A percentile compares a stretch with the other conserved stretches of the same genome.
Evolutionary conservation across 2,797 vertebrate species (phyloP).

Genomic region (Takifugu ocellatus): DNA sequence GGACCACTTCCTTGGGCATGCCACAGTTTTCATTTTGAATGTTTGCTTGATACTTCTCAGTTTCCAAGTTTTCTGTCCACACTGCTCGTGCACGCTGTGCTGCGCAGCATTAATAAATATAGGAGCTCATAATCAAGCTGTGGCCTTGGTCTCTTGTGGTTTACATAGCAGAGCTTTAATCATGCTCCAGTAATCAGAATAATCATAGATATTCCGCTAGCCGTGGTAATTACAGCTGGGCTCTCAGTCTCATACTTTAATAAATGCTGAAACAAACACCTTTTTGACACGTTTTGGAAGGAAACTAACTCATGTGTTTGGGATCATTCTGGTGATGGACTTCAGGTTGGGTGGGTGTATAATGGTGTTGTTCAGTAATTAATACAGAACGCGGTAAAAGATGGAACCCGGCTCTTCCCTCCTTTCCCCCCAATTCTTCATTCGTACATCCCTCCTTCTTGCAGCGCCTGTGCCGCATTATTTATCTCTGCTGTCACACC

Average conservation of each 20-base stretch:
- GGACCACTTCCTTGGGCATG: conserved; percentile 36
- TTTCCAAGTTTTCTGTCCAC: conserved; percentile 28
- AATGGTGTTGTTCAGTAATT: conserved; percentile 68
- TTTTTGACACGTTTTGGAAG: conserved; percentile 67
- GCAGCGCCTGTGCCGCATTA: conserved; percentile 65
- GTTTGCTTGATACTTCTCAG: conserved; percentile 16
- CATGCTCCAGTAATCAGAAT: conserved; percentile 69
- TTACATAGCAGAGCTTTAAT: conserved; percentile 57
- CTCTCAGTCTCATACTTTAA: conserved; percentile 58
- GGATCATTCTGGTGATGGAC: conserved; percentile 76
- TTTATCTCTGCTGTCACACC: conserved; percentile 79
- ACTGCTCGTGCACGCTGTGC: conserved; percentile 23
- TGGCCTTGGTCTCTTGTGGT: conserved; percentile 47
- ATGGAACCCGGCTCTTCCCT: conserved; percentile 58
- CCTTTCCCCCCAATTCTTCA: conserved; percentile 39
- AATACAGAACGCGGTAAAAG: conserved; percentile 72
- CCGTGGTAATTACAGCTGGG: conserved; percentile 61
- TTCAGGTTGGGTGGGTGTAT: conserved; percentile 46
- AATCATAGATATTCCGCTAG: conserved; percentile 68
- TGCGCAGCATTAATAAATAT: conserved; percentile 5
- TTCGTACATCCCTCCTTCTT: conserved; percentile 50
- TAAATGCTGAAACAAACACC: conserved; percentile 76
- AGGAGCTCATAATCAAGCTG: conserved; percentile 14
- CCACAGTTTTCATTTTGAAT: conserved; percentile 26
- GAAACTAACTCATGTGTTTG: conserved; percentile 71